Base-by-base conservation (phyloP, 2,888 invertebrate species). In the Congeria kusceri region DNA sequence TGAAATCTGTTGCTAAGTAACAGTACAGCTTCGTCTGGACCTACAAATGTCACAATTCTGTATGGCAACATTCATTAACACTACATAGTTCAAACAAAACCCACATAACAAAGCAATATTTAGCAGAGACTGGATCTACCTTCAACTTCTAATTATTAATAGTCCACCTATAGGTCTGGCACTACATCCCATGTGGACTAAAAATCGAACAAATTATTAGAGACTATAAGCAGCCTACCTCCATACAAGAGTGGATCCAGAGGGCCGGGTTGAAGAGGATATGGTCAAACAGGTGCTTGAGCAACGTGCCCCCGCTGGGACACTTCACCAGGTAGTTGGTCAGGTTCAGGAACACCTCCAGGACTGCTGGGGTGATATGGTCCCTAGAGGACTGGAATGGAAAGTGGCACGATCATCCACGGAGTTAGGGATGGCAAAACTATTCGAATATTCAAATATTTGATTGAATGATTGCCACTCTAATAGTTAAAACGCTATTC, bases 211-310 rank as follows among this genome's bases (percentile, higher is more conserved):
- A n/a, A n/a, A n/a, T n/a, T n/a, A n/a, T n/a, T n/a, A n/a, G n/a
- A n/a, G n/a, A n/a, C n/a, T 11, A 11, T 39, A 39, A 3, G 39
- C 39, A 1, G 11, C 83, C 68, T 82, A 99, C 99, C 85, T 97
- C 96, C 44, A 99, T 97, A 65, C 98, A 97, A 15, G 99, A 98
- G 94, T 99, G 98, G 92, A 99, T 99, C 99, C 99, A 99, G 82
- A 99, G 95, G 39, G 98, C 98, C 11, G 99, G 99, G 95, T 99
- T 99, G 96, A 99, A 99, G 86, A 99, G 96, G 77, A 99, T 97
- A 95, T 99, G 98, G 95, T 99, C 99, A 95, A 99, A 95, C 89
- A 99, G 96, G 97, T 99, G 98, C 86, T 94, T 95, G 64, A 95
- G 91, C 9, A 93, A 87, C 0, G 90, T 84, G 13, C 90, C 91